Percentiles rank a stretch among this genome's conserved stretches.
phyloP scores from a whole-genome alignment of 2,113 vertebrate species.

The Urocolius indicus region DNA sequence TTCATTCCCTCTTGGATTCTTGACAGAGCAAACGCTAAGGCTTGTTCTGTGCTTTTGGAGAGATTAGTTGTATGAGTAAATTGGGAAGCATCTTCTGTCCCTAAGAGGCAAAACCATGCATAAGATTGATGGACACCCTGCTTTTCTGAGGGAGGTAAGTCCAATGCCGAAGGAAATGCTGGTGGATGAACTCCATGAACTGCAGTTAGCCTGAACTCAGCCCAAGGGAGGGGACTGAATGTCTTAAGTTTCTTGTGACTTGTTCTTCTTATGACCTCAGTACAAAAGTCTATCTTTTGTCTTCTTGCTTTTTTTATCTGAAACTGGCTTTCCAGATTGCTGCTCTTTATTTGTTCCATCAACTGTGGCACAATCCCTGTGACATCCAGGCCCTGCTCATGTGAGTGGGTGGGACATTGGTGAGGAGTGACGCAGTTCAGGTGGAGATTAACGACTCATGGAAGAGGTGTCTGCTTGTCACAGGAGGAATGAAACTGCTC shows the following conservation, averaged over 20 bases:
- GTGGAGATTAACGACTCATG: not conserved
- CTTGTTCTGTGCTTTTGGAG: not conserved
- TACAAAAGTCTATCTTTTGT: not conserved
- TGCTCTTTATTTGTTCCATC: not conserved
- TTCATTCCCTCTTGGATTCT: not conserved
- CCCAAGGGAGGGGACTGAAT: not conserved
- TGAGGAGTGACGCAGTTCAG: not conserved
- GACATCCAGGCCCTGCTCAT: not conserved
- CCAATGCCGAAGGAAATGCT: not conserved
- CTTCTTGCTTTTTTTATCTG: not conserved
- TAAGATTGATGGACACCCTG: not conserved
- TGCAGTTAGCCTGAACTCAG: not conserved
- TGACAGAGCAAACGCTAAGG: not conserved
- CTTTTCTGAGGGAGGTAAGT: not conserved
- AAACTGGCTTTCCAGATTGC: not conserved
- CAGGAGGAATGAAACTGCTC: fast-evolving
- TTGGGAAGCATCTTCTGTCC: not conserved
- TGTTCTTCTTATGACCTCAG: not conserved
- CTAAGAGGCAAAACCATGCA: not conserved
- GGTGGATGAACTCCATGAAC: not conserved
- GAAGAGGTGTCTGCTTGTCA: not conserved
- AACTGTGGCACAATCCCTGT: not conserved
- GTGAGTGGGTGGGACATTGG: not conserved
- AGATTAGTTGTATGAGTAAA: not conserved
- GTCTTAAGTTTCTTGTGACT: not conserved